phyloP scores from a whole-genome alignment of 2,113 vertebrate genomes.

The Danionella cerebrum region DNA sequence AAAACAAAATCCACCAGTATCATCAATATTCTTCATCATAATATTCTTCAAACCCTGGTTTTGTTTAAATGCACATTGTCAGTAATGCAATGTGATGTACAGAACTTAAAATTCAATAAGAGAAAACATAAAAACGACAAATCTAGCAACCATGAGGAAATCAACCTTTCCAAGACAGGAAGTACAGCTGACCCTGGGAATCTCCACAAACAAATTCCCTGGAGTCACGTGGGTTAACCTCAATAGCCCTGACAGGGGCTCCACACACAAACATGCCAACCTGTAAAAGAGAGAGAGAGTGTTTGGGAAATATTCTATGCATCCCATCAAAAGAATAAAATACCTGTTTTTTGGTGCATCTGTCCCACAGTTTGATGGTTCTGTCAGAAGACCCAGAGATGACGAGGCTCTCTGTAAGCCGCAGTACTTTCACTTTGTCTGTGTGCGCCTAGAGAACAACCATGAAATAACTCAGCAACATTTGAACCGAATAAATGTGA shows the following conservation, averaged over 20 bases:
- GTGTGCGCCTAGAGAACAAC: slow-evolving; percentile 53
- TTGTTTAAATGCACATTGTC: neutral
- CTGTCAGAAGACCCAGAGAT: slow-evolving; percentile 62
- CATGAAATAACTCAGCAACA: neutral
- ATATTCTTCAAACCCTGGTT: neutral
- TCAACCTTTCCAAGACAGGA: slow-evolving; percentile 58
- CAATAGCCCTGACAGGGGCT: slow-evolving; percentile 52
- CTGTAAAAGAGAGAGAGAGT: slow-evolving; percentile 27
- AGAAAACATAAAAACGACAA: too few species aligned
- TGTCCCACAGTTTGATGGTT: slow-evolving; percentile 68
- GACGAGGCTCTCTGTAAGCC: slow-evolving; percentile 50
- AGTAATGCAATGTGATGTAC: neutral
- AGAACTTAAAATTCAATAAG: too few species aligned
- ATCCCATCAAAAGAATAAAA: neutral
- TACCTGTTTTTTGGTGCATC: slow-evolving; percentile 64
- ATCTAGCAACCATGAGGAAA: neutral
- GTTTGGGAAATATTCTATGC: neutral
- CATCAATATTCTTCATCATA: too few species aligned
- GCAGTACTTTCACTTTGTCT: slow-evolving; percentile 58
- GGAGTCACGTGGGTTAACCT: slow-evolving; percentile 52
- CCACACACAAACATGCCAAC: slow-evolving; percentile 63
- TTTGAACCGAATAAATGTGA: neutral
- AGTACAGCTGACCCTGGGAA: slow-evolving; percentile 53
- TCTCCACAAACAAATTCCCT: slow-evolving; percentile 59
- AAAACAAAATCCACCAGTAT: too few species aligned